Evolutionary conservation across 2,888 invertebrate species (phyloP).

Genomic region (Apeira syringaria): DNA sequence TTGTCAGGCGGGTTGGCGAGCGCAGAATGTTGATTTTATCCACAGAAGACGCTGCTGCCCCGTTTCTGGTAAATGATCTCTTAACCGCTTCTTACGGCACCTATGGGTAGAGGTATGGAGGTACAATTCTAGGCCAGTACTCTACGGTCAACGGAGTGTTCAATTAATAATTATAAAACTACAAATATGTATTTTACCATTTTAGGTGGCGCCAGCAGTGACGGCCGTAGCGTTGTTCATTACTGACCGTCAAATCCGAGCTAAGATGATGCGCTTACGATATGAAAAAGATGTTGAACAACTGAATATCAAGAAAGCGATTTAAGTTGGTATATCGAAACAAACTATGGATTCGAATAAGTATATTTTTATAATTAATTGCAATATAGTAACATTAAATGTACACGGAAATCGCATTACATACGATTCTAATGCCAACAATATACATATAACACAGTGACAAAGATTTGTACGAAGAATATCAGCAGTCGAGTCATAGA

Average conservation of each 20-base stretch:
- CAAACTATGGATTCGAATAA: background rate
- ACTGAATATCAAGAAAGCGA: constrained; percentile 30
- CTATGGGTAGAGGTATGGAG: too few relatives aligned
- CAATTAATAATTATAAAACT: too few relatives aligned
- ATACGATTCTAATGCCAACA: constrained; percentile 62
- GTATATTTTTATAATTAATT: constrained; percentile 30
- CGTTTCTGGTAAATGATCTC: too few relatives aligned
- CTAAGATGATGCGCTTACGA: constrained; percentile 39
- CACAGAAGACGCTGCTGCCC: too few relatives aligned
- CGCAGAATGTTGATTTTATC: too few relatives aligned
- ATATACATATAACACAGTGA: constrained; percentile 53
- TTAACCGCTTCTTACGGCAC: too few relatives aligned
- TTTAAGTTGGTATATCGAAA: constrained; percentile 14
- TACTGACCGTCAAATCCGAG: constrained; percentile 44
- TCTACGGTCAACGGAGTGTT: too few relatives aligned
- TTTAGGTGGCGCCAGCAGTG: constrained; percentile 50
- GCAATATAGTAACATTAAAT: constrained; percentile 50
- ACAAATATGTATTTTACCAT: constrained; percentile 13
- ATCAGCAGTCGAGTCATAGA: constrained; percentile 57
- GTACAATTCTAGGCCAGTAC: too few relatives aligned
- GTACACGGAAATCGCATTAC: constrained; percentile 53
- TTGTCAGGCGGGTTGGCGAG: too few relatives aligned
- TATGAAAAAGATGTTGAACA: constrained; percentile 17
- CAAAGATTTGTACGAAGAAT: constrained; percentile 73
- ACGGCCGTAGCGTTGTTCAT: constrained; percentile 44